These are phyloP conservation scores for Danio albolineatus DNA, from an alignment of 2,797 vertebrate species.

Conservation along the genomic window DNA sequence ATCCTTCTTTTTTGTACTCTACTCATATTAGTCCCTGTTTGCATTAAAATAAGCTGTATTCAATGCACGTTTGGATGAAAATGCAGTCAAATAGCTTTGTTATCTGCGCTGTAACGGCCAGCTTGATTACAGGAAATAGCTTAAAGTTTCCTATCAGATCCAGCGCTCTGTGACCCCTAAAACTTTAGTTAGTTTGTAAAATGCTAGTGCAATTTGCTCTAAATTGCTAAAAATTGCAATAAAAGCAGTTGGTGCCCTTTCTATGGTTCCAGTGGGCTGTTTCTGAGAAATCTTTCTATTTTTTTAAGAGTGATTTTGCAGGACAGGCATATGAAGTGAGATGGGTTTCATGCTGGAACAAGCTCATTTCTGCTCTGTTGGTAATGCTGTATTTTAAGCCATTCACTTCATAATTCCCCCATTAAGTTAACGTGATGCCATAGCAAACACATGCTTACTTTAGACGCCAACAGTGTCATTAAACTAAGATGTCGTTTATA, in stretches of 20 bases:
- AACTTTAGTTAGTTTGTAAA: conserved; percentile 31
- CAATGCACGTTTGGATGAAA: not conserved
- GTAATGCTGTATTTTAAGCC: conserved; percentile 21
- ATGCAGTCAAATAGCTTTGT: not conserved
- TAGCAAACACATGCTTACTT: conserved; percentile 36
- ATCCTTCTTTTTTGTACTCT: too few relatives aligned
- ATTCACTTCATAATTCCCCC: conserved; percentile 32
- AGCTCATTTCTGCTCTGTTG: conserved; percentile 14
- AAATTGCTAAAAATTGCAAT: conserved; percentile 9
- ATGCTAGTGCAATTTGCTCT: conserved; percentile 9
- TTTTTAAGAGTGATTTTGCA: not conserved
- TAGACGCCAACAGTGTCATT: conserved; percentile 28
- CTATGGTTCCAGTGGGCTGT: not conserved
- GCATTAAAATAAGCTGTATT: not conserved
- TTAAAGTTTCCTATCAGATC: conserved; percentile 52
- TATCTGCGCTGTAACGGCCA: conserved; percentile 36
- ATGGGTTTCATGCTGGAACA: not conserved
- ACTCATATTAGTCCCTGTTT: not conserved
- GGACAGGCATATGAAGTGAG: not conserved
- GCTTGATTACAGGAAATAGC: conserved; percentile 57
- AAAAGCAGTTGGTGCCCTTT: conserved; percentile 8
- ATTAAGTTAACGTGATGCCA: conserved; percentile 42
- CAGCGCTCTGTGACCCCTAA: conserved; percentile 37
- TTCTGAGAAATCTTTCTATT: not conserved
- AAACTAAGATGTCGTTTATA: conserved; percentile 9